A percentile compares a stretch with the other conserved stretches of the same genome.
These are phyloP conservation scores for Eurystomus glaucurus DNA, from an alignment of 2,797 vertebrate species.

Conservation along the genomic window DNA sequence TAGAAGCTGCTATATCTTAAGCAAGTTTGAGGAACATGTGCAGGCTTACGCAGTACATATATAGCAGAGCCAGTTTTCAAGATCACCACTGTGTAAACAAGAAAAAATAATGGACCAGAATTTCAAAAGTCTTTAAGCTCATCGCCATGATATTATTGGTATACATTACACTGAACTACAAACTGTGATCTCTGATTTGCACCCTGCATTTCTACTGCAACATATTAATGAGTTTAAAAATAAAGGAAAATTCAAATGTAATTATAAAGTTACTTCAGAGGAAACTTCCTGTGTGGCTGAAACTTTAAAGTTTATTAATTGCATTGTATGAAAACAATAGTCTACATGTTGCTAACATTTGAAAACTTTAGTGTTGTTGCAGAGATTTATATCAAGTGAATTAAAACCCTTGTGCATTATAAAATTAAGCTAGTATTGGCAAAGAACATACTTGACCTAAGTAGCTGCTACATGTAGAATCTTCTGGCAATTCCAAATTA, in stretches of 20 bases:
- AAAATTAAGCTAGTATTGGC: background rate
- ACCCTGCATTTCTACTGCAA: background rate
- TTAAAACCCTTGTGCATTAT: background rate
- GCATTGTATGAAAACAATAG: background rate
- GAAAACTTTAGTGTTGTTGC: background rate
- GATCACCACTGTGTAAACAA: background rate
- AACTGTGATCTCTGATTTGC: background rate
- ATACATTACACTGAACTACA: background rate
- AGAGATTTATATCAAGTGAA: background rate
- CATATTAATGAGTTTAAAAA: background rate
- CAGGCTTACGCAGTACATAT: background rate
- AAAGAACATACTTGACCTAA: background rate
- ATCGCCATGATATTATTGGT: background rate
- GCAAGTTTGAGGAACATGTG: background rate
- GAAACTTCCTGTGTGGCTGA: background rate
- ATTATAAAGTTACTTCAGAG: background rate
- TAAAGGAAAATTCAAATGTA: background rate
- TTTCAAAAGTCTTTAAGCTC: background rate
- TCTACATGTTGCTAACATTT: background rate
- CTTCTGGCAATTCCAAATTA: slow-evolving; percentile 27
- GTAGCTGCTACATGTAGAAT: background rate
- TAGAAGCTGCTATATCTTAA: background rate
- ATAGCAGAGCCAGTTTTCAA: background rate
- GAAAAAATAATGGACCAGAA: background rate
- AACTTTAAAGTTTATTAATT: background rate